Evolutionary conservation across 2,888 invertebrate species (phyloP).

Genomic region (Hypolimnas misippus): DNA sequence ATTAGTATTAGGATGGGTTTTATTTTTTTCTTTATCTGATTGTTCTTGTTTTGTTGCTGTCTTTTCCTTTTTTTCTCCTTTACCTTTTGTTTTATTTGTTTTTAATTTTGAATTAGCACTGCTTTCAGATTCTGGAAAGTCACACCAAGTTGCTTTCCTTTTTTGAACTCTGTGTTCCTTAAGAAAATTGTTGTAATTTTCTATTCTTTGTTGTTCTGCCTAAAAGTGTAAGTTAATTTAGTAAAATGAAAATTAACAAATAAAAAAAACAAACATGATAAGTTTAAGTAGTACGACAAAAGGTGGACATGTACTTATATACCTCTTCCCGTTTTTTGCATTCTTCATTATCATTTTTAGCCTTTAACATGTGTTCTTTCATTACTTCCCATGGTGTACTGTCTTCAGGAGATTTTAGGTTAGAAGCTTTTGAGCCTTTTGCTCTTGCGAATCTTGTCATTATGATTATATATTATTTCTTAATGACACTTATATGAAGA

Average conservation of each 20-base stretch:
- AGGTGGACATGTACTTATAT: too few relatives aligned
- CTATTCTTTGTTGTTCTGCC: conserved; percentile 78
- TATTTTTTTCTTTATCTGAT: neutral
- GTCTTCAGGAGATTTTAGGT: conserved; percentile 87
- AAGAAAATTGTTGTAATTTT: conserved; percentile 79
- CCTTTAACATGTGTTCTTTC: conserved; percentile 85
- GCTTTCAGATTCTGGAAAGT: conserved; percentile 74
- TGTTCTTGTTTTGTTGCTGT: conserved; percentile 4
- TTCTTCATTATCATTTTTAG: conserved; percentile 76
- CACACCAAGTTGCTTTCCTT: conserved; percentile 81
- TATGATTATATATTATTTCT: neutral
- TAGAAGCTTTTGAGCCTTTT: conserved; percentile 89
- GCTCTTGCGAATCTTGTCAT: conserved; percentile 91
- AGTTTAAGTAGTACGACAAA: too few relatives aligned
- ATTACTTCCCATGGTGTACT: conserved; percentile 90
- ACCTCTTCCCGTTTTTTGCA: conserved; percentile 70
- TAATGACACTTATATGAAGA: too few relatives aligned
- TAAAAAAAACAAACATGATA: too few relatives aligned
- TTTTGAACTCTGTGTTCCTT: conserved; percentile 76
- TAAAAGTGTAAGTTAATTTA: conserved; percentile 51
- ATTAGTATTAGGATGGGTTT: neutral
- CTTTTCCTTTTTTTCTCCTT: conserved; percentile 33
- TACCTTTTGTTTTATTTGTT: conserved; percentile 12
- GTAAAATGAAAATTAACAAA: too few relatives aligned
- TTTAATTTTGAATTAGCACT: conserved; percentile 45